Evolutionary conservation across 2,113 vertebrate genomes (phyloP).

Genomic region (Odocoileus hemionus): DNA sequence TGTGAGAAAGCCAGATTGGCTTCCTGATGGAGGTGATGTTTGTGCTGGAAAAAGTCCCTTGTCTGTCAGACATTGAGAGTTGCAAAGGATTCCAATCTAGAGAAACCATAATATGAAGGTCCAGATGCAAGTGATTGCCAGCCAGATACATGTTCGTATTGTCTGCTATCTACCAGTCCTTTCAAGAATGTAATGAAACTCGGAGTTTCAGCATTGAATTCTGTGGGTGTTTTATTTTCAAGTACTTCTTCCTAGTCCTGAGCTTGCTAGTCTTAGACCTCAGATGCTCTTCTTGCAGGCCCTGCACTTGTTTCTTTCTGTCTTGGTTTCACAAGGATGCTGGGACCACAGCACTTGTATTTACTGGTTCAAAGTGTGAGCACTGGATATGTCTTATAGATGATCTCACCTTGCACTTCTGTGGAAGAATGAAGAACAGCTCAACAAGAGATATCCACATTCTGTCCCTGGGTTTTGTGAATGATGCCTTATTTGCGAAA

Average conservation of each 20-base stretch:
- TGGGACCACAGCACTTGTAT: accelerated
- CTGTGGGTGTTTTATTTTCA: background rate
- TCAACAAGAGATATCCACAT: too few species aligned
- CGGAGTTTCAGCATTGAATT: background rate
- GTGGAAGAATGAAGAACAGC: background rate
- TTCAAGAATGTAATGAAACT: background rate
- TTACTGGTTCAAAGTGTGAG: background rate
- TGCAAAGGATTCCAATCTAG: background rate
- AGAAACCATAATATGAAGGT: background rate
- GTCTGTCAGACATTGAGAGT: background rate
- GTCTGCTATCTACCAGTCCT: background rate
- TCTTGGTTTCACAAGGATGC: background rate
- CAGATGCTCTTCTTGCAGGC: background rate
- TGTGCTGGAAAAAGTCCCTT: background rate
- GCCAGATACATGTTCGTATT: background rate
- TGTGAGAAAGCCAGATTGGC: background rate
- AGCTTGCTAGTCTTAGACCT: background rate
- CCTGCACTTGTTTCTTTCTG: background rate
- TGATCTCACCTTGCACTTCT: background rate
- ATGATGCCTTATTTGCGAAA: background rate
- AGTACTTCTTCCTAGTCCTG: background rate
- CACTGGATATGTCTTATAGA: background rate
- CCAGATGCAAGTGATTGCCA: background rate
- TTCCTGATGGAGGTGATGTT: background rate
- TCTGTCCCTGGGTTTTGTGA: background rate